These are phyloP conservation scores for Gisinianus flammeolus DNA, from an alignment of 2,888 invertebrate species.

Conservation along the genomic window DNA sequence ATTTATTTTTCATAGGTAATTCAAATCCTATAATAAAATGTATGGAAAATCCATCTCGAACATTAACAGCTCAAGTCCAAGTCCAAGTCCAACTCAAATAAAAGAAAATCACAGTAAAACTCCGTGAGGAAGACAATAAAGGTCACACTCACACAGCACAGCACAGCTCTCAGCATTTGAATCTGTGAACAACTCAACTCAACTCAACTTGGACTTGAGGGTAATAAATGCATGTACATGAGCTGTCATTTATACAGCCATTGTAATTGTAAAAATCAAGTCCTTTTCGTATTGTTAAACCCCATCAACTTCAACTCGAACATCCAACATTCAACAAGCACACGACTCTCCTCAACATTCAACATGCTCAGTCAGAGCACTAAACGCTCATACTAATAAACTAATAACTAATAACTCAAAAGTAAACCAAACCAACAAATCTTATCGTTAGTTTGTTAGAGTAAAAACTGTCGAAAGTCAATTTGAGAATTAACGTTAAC, in stretches of 20 bases:
- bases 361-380: not conserved
- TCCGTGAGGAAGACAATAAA: slow-evolving; percentile 14
- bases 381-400: not conserved
- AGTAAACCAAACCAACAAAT: not conserved
- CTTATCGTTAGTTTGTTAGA: too few relatives aligned
- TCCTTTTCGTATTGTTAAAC: slow-evolving; percentile 2
- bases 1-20: too few relatives aligned
- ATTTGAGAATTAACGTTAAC: too few relatives aligned
- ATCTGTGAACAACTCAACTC: not conserved
- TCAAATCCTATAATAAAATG: too few relatives aligned
- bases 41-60: too few relatives aligned
- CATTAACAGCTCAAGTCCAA: too few relatives aligned
- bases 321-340: not conserved
- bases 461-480: too few relatives aligned
- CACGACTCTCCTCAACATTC: not conserved
- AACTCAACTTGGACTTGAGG: not conserved
- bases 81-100: not conserved
- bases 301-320: not conserved
- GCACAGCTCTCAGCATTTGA: not conserved
- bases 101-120: slow-evolving; percentile 7
- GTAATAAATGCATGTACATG: slow-evolving; percentile 10
- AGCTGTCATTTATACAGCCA: not conserved
- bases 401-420: not conserved
- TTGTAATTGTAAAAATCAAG: slow-evolving; percentile 9
- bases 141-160: not conserved